Evolutionary conservation across 2,113 vertebrate species (phyloP).

Genomic region (Alethe diademata): DNA sequence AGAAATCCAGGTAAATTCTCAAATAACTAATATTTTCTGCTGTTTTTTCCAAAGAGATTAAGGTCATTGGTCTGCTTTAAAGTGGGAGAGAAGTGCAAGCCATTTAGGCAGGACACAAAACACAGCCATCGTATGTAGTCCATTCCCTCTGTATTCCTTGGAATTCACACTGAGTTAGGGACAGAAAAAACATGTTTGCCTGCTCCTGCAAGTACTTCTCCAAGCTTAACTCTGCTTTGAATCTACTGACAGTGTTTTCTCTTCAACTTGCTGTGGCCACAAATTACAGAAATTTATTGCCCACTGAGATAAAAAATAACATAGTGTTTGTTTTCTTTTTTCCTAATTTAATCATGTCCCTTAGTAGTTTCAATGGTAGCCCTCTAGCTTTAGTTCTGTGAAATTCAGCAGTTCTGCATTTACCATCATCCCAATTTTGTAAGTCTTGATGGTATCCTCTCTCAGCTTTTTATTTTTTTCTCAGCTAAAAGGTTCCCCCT

Average conservation of each 20-base stretch:
- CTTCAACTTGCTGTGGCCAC: neutral
- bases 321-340: neutral
- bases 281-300: neutral
- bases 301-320: neutral
- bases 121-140: accelerated
- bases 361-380: neutral
- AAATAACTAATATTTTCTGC: neutral
- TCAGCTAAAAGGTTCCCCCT: neutral
- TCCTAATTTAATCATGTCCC: neutral
- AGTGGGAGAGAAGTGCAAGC: neutral
- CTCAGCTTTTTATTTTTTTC: neutral
- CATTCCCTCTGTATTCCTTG: neutral
- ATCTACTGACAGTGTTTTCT: neutral
- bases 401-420: neutral
- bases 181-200: accelerated
- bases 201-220: neutral
- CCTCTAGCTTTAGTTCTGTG: neutral
- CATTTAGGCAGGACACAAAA: neutral
- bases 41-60: neutral
- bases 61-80: neutral
- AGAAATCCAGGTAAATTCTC: neutral
- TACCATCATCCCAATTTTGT: neutral
- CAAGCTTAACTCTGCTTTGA: neutral
- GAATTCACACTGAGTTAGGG: neutral
- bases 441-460: neutral